Percentiles rank a stretch among this genome's conserved stretches.
phyloP scores from a whole-genome alignment of 2,888 invertebrate genomes.

The Alloscopus bannaensis region DNA sequence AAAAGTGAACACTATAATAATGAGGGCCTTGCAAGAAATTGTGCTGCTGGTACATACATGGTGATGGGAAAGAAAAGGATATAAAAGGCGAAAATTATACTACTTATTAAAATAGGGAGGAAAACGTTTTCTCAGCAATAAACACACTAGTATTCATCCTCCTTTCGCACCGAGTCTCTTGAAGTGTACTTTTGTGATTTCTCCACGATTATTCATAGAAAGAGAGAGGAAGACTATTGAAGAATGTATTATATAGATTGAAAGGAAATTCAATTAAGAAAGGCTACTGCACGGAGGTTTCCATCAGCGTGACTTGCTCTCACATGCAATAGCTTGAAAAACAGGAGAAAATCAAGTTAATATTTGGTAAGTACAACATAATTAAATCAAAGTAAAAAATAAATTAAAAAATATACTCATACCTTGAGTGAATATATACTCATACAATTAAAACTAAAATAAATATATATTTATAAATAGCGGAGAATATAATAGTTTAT shows the following conservation, averaged over 20 bases:
- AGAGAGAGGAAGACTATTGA: constrained; percentile 3
- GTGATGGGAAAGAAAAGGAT: constrained; percentile 12
- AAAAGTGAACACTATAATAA: neutral
- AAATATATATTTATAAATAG: too few species aligned
- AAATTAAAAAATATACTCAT: constrained; percentile 6
- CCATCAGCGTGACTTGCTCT: constrained; percentile 72
- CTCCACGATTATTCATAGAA: constrained; percentile 6
- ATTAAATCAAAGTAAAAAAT: constrained; percentile 12
- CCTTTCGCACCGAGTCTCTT: constrained; percentile 54
- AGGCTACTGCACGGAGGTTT: constrained; percentile 72
- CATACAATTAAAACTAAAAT: constrained; percentile 27
- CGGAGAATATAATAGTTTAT: neutral
- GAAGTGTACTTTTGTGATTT: constrained; percentile 48
- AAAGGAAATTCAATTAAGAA: constrained; percentile 63
- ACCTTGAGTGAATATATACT: constrained; percentile 31
- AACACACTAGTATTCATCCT: constrained; percentile 40
- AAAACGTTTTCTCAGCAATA: constrained; percentile 20
- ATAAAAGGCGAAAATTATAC: constrained; percentile 37
- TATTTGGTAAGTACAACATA: constrained; percentile 31
- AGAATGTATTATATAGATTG: constrained; percentile 8
- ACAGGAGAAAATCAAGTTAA: constrained; percentile 24
- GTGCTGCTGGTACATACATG: constrained; percentile 33
- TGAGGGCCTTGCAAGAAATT: constrained; percentile 38
- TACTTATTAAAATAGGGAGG: constrained; percentile 14
- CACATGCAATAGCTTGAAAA: constrained; percentile 69